Base-by-base conservation (phyloP, 2,113 vertebrate species). In the Toxostoma redivivum region DNA sequence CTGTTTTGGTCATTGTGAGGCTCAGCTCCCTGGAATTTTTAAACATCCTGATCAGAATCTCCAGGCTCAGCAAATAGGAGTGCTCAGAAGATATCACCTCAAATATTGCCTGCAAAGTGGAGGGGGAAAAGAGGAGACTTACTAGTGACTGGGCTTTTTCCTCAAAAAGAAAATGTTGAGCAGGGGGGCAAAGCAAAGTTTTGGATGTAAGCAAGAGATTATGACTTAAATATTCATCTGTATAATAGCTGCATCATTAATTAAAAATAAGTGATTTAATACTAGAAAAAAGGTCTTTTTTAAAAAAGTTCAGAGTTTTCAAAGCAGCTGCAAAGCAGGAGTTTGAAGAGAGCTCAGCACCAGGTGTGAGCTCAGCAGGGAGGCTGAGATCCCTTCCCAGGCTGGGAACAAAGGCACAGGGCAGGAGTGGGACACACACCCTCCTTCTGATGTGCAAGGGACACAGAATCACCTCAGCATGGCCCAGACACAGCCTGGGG, bases 11-110 rank as follows among this genome's bases (percentile, higher is more conserved):
- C 99, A 99, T 99, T 12, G 99, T 98, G 40, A 98, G 98, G 9
- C 98, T 98, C 90, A 99, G 98, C 16, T 99, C 99, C 35, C 98
- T 94, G 8, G 99, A 99, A 95, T 99, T 98, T 95, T 99, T 99
- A 96, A 99, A 99, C 98, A 99, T 98, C 44, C 98, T 98, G 95
- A 99, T 99, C 56, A 99, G 97, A 96, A 99, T 99, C 95, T 99
- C 98, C 95, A 99, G 97, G 96, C 99, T 99, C 97, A 99, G 99
- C 60, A 99, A 98, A 24, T 99, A 99, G 2, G 99, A 99, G 97
- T 99, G 99, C 92, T 99, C 99, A 4, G 99, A 99, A 38, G 99
- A 99, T 85, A 99, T 99, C 90, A 99, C 98, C 97, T 99, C 99
- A 96, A 99, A 99, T 96, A 99, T 99, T 7, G 99, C 98, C 99